Percentiles rank a stretch among this genome's conserved stretches.
Conservation (phyloP, 1,140 invertebrate species). For the Eubasilissa regina region DNA sequence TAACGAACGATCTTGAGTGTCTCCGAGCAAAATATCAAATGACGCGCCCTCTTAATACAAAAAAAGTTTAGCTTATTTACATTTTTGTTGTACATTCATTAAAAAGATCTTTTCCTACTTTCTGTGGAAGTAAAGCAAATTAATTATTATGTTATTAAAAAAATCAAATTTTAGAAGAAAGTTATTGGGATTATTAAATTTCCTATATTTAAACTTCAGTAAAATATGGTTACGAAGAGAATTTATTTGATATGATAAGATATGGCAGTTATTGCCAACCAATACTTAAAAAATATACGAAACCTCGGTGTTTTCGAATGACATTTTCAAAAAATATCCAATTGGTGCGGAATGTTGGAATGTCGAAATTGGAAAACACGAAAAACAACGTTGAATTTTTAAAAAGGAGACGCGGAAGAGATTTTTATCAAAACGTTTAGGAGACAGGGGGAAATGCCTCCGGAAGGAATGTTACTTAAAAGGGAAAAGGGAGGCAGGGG, state of each 20-base stretch:
- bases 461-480: constrained; percentile 46
- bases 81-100: background rate
- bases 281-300: too few species aligned
- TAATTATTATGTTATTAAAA: too few species aligned
- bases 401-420: constrained; percentile 15
- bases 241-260: too few species aligned
- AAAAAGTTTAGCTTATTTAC: background rate
- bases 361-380: constrained; percentile 10
- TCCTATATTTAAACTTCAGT: too few species aligned
- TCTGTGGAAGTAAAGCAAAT: too few species aligned
- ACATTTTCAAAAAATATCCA: too few species aligned
- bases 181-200: too few species aligned
- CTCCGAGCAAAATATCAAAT: background rate
- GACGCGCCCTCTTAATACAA: background rate
- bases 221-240: too few species aligned
- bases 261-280: too few species aligned
- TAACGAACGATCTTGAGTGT: constrained; percentile 10
- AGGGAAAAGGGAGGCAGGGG: constrained; percentile 30
- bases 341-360: background rate
- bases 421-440: constrained; percentile 58
- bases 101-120: background rate
- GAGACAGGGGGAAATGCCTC: background rate
- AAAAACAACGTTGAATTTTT: constrained; percentile 16
- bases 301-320: too few species aligned
- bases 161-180: too few species aligned